Evolutionary conservation across 2,797 vertebrate genomes (phyloP).

Genomic region (Gallinago solitaria): DNA sequence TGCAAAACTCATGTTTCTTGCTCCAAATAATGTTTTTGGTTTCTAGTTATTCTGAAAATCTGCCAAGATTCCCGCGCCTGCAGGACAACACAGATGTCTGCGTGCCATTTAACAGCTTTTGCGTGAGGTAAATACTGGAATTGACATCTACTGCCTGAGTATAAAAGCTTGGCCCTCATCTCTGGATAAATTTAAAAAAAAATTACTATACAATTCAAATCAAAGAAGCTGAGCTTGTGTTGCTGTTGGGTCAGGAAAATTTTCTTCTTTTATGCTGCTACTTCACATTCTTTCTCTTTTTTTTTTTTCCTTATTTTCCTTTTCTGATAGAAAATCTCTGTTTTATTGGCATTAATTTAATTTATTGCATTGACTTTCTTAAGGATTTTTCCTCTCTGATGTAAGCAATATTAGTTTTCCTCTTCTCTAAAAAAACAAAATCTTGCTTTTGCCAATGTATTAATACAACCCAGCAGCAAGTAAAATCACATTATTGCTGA

Average conservation of each 20-base stretch:
- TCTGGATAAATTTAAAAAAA: neutral
- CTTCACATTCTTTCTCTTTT: neutral
- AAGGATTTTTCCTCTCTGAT: neutral
- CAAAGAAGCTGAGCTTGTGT: neutral
- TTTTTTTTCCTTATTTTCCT: neutral
- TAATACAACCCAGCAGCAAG: constrained; percentile 33
- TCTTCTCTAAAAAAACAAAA: neutral
- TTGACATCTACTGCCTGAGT: neutral
- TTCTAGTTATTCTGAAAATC: constrained; percentile 23
- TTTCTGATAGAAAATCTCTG: neutral
- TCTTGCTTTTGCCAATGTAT: neutral
- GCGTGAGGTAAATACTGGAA: constrained; percentile 3
- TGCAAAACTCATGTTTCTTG: neutral
- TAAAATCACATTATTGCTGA: constrained; percentile 44
- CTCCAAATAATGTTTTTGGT: neutral
- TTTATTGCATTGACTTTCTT: neutral
- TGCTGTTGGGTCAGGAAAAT: neutral
- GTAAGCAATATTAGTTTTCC: neutral
- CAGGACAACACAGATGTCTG: constrained; percentile 29
- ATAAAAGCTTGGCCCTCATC: neutral
- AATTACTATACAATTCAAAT: neutral
- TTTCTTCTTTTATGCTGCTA: neutral
- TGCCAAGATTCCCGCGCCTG: neutral
- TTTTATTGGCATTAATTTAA: neutral
- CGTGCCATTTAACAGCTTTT: constrained; percentile 23